Percentiles rank a stretch among this genome's conserved stretches.
phyloP scores from a whole-genome alignment of 1,140 invertebrate genomes.

The Dendrolimus kikuchii region DNA sequence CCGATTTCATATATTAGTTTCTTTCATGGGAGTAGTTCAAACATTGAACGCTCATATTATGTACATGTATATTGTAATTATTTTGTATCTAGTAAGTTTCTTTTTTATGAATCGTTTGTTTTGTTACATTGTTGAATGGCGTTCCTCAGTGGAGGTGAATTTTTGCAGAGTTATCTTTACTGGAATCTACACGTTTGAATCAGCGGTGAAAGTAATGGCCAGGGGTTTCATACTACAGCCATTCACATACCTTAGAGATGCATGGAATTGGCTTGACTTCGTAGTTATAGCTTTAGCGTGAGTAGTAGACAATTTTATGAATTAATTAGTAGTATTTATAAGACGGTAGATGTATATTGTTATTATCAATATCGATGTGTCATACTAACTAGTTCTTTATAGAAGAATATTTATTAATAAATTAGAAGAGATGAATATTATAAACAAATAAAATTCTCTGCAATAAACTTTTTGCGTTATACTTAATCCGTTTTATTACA shows the following conservation, averaged over 20 bases:
- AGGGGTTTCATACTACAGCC: constrained; percentile 98
- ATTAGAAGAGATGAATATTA: not conserved
- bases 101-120: constrained; percentile 4
- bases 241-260: constrained; percentile 99
- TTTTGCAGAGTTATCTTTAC: constrained; percentile 98
- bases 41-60: too few relatives aligned
- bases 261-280: constrained; percentile 99
- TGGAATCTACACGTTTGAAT: constrained; percentile 99
- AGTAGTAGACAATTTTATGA: constrained; percentile 78
- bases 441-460: not conserved
- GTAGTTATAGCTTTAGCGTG: constrained; percentile 99
- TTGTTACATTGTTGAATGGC: constrained; percentile 57
- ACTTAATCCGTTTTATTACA: not conserved
- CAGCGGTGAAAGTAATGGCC: constrained; percentile 98
- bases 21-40: too few relatives aligned
- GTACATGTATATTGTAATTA: not conserved
- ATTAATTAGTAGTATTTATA: constrained; percentile 51
- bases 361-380: constrained; percentile 21
- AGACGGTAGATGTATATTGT: constrained; percentile 39
- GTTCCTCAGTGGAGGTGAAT: constrained; percentile 68
- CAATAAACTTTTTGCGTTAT: not conserved
- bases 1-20: too few relatives aligned
- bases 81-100: not conserved
- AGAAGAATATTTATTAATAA: constrained; percentile 12
- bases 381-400: constrained; percentile 16